phyloP scores from a whole-genome alignment of 2,113 vertebrate genomes.

The Nipponia nippon region DNA sequence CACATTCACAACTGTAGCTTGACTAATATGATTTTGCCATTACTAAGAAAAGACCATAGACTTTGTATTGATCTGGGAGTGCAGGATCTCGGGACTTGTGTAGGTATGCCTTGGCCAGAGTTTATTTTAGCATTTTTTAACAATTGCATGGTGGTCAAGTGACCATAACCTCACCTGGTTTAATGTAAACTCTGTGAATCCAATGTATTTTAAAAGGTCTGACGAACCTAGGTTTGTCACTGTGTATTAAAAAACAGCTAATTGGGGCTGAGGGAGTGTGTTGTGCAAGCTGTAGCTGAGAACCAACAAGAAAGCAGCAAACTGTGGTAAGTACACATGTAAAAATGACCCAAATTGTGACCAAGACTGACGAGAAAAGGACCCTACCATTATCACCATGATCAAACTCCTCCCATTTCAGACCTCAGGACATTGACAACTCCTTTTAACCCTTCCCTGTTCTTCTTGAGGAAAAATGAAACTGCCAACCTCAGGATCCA shows the following conservation, averaged over 20 bases:
- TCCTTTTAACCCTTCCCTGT: background rate
- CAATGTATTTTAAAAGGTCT: background rate
- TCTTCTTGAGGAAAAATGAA: background rate
- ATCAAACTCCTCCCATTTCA: background rate
- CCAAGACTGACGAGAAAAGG: background rate
- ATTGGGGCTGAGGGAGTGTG: background rate
- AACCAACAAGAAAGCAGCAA: background rate
- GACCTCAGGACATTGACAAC: rapidly evolving
- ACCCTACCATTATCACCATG: background rate
- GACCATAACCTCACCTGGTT: background rate
- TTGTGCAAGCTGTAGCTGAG: background rate
- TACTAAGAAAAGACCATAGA: background rate
- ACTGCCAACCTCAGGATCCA: background rate
- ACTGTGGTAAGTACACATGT: background rate
- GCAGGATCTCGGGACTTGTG: background rate
- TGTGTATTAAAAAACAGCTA: background rate
- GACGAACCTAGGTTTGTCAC: background rate
- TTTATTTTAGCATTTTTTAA: background rate
- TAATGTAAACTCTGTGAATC: background rate
- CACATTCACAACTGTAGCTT: background rate
- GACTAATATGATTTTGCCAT: background rate
- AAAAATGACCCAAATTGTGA: background rate
- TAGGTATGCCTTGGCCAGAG: background rate
- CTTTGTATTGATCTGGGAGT: background rate
- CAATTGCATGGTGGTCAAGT: background rate